Percentiles rank a stretch among this genome's conserved stretches.
Conservation (phyloP, 2,797 vertebrate species). For the Poeciliopsis turneri region DNA sequence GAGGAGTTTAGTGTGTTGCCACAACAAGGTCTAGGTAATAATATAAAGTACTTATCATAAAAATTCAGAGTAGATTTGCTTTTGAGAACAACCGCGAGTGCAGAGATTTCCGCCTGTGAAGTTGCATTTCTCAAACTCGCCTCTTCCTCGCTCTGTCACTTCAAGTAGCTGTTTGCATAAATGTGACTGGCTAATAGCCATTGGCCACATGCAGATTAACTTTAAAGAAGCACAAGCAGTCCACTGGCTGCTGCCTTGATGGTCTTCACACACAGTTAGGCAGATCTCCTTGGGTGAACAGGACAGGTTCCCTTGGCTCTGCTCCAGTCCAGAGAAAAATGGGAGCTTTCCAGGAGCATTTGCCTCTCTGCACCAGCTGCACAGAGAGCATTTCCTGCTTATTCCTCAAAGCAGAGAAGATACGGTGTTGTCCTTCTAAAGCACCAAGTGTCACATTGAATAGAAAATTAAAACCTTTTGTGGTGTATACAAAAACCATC, state of each 20-base stretch:
- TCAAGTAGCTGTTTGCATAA: conserved; percentile 40
- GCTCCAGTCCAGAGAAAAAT: conserved; percentile 46
- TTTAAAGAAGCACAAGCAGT: conserved; percentile 45
- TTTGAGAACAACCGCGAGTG: conserved; percentile 21
- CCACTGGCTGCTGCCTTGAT: conserved; percentile 48
- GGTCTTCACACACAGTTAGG: conserved; percentile 64
- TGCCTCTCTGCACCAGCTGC: conserved; percentile 39
- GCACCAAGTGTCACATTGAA: conserved; percentile 15
- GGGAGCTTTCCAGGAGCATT: conserved; percentile 35
- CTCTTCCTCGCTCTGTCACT: conserved; percentile 51
- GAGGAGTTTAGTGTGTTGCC: conserved; percentile 21
- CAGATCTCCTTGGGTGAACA: conserved; percentile 39
- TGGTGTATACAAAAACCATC: background rate
- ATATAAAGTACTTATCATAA: conserved; percentile 15
- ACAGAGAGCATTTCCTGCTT: conserved; percentile 38
- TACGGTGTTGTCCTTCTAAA: conserved; percentile 21
- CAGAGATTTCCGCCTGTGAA: conserved; percentile 20
- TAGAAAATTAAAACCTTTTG: background rate
- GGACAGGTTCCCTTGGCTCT: conserved; percentile 54
- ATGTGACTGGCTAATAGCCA: conserved; percentile 45
- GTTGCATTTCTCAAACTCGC: conserved; percentile 11
- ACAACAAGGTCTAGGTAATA: conserved; percentile 16
- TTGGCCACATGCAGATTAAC: conserved; percentile 52
- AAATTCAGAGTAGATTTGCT: conserved; percentile 20
- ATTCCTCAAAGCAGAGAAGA: conserved; percentile 21